phyloP scores from a whole-genome alignment of 2,113 vertebrate genomes.

The Onychostoma macrolepis region DNA sequence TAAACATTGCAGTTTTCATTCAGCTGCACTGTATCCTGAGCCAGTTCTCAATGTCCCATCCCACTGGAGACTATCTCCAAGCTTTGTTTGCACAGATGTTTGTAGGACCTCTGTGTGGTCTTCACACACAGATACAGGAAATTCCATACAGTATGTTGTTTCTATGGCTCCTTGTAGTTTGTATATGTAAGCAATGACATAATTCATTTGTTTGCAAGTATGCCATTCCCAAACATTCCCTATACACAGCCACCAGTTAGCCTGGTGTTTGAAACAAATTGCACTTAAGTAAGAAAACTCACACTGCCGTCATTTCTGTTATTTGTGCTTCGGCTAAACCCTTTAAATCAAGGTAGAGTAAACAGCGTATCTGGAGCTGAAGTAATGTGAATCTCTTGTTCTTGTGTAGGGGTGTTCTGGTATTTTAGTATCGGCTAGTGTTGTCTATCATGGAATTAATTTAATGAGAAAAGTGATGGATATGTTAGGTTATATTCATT shows the following conservation, averaged over 20 bases:
- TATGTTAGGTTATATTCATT: background rate
- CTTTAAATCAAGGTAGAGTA: constrained; percentile 43
- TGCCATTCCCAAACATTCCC: background rate
- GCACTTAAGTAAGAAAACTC: background rate
- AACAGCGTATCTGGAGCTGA: constrained; percentile 22
- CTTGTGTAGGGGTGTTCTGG: background rate
- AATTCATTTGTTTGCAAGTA: background rate
- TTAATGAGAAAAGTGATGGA: background rate
- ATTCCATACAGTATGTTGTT: constrained; percentile 51
- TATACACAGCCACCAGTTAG: background rate
- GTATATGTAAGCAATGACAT: background rate
- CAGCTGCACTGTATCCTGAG: constrained; percentile 11
- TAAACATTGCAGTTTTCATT: background rate
- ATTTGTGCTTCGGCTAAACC: constrained; percentile 45
- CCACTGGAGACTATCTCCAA: constrained; percentile 42
- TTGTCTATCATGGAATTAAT: background rate
- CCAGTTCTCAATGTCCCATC: background rate
- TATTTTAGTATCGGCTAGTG: background rate
- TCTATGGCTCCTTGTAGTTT: background rate
- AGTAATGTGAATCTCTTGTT: constrained; percentile 4
- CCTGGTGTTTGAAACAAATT: background rate
- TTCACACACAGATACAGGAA: constrained; percentile 55
- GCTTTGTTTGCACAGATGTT: constrained; percentile 69
- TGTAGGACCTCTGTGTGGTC: constrained; percentile 52
- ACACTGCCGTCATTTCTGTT: background rate